Evolutionary conservation across 2,113 vertebrate genomes (phyloP).

Genomic region (Megaceryle maxima): DNA sequence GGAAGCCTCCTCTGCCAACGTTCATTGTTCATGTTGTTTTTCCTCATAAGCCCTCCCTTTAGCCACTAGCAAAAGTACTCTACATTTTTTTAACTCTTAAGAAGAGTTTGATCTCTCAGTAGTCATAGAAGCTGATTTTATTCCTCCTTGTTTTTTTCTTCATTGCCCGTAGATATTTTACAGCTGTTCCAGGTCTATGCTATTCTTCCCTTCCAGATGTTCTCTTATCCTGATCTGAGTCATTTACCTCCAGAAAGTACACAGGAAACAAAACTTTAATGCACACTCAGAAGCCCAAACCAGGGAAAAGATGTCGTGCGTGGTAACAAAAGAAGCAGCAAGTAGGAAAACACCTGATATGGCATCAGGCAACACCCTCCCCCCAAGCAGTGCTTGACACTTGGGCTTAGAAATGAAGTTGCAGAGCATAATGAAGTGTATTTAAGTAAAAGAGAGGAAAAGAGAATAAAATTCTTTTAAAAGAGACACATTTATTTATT

Average conservation of each 20-base stretch:
- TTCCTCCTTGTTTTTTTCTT: conserved; percentile 18
- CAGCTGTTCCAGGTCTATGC: neutral
- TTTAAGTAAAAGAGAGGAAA: conserved; percentile 64
- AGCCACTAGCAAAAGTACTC: neutral
- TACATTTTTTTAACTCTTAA: neutral
- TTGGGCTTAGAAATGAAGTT: neutral
- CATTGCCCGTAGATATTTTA: neutral
- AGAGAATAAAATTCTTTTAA: conserved; percentile 61
- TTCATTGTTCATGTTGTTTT: neutral
- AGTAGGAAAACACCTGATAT: neutral
- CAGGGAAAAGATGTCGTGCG: neutral
- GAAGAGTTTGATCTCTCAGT: neutral
- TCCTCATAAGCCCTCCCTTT: neutral
- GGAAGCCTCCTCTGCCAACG: neutral
- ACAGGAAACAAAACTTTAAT: conserved; percentile 14
- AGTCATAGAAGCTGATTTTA: neutral
- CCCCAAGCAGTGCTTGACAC: neutral
- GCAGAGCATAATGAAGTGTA: conserved; percentile 9
- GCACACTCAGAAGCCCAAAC: neutral
- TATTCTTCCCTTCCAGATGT: conserved; percentile 24
- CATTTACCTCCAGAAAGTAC: conserved; percentile 13
- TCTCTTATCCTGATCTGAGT: neutral
- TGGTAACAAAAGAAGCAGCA: neutral
- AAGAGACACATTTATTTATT: conserved; percentile 59
- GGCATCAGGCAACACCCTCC: neutral